Base-by-base conservation (phyloP, 2,888 invertebrate species). In the Tethea ocularis region DNA sequence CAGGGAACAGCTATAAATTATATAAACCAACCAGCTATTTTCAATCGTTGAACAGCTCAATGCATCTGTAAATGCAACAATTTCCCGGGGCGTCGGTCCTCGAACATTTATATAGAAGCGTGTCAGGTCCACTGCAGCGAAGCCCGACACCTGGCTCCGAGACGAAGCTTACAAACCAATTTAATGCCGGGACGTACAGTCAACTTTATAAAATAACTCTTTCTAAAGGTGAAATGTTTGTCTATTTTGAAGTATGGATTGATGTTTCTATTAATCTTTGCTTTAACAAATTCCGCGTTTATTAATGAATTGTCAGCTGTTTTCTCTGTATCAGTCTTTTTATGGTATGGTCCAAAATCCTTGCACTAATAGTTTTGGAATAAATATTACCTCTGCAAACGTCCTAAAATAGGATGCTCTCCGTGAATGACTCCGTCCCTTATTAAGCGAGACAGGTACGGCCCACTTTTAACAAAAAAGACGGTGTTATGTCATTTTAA, bases 71-170 rank as follows among this genome's bases (percentile, higher is more conserved):
- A 41, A 41, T 17, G 46, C 46, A 46, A 46, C 46, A 20, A 46
- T 46, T 46, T 46, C 20, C 20, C 10, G 3, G 17, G 20, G 46
- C 17, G 15, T 36, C 38, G 20, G 0, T 46, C 46, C 46, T 2
- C 46, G 46, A 20, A 46, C 46, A 46, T 46, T 41, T 46, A 46
- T 20, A 46, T 46, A 46, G 46, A 46, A 46, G 38, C 38, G n/a
- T 6, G 38, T 38, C 38, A 38, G 10, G 20, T 46, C 46, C 17
- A 1, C 17, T 46, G 20, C 46, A 46, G 41, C 17, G 6, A 46
- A 20, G 20, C 46, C 7, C n/a, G 38, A 17, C 46, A 46, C 46
- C 46, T 46, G 38, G 38, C n/a, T 10, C n/a, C 38, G 46, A 46
- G 46, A 46, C 46, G 46, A 0, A 41, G 41, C 46, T 46, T 46